Evolutionary conservation across 2,113 vertebrate species (phyloP).

Genomic region (Salvator merianae): DNA sequence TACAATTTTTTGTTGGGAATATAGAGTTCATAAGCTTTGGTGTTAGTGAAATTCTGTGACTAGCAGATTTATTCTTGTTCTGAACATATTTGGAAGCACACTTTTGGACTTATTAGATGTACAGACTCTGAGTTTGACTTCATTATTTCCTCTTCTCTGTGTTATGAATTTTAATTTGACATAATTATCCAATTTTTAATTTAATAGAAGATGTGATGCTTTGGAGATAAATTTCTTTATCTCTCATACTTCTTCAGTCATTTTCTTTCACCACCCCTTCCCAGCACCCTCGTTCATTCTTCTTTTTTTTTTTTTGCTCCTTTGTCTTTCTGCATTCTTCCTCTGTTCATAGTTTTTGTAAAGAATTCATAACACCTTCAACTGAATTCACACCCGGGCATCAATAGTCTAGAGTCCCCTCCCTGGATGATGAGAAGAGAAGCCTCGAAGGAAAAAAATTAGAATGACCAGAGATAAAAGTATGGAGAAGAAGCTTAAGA

Average conservation of each 20-base stretch:
- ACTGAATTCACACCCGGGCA: not conserved
- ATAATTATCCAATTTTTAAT: conserved; percentile 6
- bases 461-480: not conserved
- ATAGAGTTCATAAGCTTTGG: not conserved
- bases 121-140: not conserved
- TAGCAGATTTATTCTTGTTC: not conserved
- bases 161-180: conserved; percentile 6
- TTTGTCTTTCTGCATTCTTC: not conserved
- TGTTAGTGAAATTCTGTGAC: not conserved
- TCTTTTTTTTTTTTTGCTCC: too few species aligned
- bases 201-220: not conserved
- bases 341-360: too few species aligned
- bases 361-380: not conserved
- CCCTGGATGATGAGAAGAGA: not conserved
- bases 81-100: not conserved
- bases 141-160: not conserved
- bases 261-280: not conserved
- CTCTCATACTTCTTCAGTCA: not conserved
- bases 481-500: not conserved
- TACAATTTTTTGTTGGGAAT: not conserved
- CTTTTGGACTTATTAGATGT: not conserved
- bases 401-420: not conserved
- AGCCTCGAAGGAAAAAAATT: not conserved
- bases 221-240: not conserved
- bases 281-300: not conserved